These are phyloP conservation scores for Penaeus japonicus DNA, from an alignment of 1,140 invertebrate genomes.

Conservation along the genomic window DNA sequence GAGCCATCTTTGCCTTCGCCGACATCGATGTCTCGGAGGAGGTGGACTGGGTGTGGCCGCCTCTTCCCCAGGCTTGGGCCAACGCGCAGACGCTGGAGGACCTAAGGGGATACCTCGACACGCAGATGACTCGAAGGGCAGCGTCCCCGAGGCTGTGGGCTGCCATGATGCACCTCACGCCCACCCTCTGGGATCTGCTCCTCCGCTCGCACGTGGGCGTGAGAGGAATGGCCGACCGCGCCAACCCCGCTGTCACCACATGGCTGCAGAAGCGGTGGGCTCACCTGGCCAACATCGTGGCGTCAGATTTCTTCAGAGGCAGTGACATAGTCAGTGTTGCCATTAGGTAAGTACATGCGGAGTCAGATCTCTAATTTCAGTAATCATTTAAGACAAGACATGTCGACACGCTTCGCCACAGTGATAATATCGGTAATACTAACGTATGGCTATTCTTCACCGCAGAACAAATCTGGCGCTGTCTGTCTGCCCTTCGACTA, in stretches of 20 bases:
- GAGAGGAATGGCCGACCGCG: conserved; percentile 73
- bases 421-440: background rate
- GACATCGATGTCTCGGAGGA: conserved; percentile 60
- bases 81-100: conserved; percentile 54
- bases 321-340: conserved; percentile 78
- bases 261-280: conserved; percentile 74
- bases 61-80: conserved; percentile 67
- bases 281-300: conserved; percentile 75
- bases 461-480: conserved; percentile 36
- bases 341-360: conserved; percentile 62
- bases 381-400: background rate
- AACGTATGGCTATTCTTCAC: background rate
- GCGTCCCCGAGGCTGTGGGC: conserved; percentile 71
- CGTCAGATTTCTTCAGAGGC: conserved; percentile 80
- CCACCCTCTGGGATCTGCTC: conserved; percentile 74
- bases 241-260: conserved; percentile 74
- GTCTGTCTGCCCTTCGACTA: conserved; percentile 3
- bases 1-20: conserved; percentile 73
- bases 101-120: conserved; percentile 60
- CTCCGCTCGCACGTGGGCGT: conserved; percentile 72
- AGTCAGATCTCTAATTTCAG: too few species aligned
- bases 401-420: background rate
- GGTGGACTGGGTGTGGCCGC: conserved; percentile 73
- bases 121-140: conserved; percentile 63
- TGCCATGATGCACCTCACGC: conserved; percentile 83